Evolutionary conservation across 2,797 vertebrate genomes (phyloP), one percentile per base, ranked within the genome.

Genomic region (Emys orbicularis): DNA sequence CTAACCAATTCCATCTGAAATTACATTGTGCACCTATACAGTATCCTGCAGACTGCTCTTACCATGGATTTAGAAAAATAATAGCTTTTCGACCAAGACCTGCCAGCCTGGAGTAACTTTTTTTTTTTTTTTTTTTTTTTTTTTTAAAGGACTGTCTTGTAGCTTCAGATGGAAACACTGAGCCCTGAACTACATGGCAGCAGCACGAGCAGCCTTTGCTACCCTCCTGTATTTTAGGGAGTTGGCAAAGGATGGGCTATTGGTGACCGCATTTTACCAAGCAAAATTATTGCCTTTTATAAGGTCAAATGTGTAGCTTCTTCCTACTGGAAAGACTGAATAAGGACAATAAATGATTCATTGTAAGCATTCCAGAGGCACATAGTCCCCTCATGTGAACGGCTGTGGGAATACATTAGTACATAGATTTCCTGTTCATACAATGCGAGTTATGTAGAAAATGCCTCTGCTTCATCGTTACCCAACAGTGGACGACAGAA

Each of bases 281-380:
- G 92, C 92, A 88, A 79, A 95, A 93, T 89, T 54, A 85, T 6
- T 88, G 79, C 84, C 87, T 97, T 96, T 97, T 84, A 85, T 91
- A 95, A 96, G 95, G 96, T 96, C 92, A 96, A 47, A 95, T 90
- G 90, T 95, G 95, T 93, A 94, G 97, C 91, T 95, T 94, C 93
- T 97, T 96, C 97, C 96, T 97, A 83, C 92, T 93, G 94, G 95
- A 95, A 96, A 88, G 93, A 87, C 65, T 87, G 87, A 83, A 92
- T 87, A 95, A 83, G 87, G 87, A 96, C 95, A 96, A 87, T 93
- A 93, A 76, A 53, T 95, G 88, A 93, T 95, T 97, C 94, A 91
- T 83, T 91, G 92, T 87, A 77, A 94, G 72, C 94, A 19, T 84
- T 91, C 61, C 82, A 91, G 90, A 50, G 3, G 90, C 82, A 37